phyloP scores from a whole-genome alignment of 2,113 vertebrate species.

The Apteryx mantelli region DNA sequence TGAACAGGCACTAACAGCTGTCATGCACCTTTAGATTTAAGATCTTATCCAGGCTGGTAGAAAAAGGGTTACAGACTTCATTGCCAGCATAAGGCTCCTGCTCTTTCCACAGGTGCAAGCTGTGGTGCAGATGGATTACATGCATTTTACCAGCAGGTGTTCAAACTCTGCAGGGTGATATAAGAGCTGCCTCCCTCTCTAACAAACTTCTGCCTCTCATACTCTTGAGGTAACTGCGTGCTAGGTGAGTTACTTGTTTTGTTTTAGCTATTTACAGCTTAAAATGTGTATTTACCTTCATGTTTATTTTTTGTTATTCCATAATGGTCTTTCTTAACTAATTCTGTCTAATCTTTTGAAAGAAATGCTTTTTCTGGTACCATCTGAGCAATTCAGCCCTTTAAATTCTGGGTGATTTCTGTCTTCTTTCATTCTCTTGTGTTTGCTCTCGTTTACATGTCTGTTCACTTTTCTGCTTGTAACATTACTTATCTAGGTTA shows the following conservation, averaged over 20 bases:
- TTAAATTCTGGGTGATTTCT: neutral
- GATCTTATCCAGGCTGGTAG: rapidly evolving
- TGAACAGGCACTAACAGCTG: neutral
- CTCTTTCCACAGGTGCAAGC: neutral
- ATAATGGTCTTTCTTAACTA: neutral
- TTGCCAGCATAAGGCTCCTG: neutral
- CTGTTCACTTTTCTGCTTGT: slow-evolving; percentile 8
- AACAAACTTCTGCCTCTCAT: rapidly evolving
- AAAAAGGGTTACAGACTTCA: rapidly evolving
- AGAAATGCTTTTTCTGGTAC: neutral
- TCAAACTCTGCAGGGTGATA: rapidly evolving
- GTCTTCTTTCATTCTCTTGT: neutral
- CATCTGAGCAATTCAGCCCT: neutral
- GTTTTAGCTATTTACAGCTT: neutral
- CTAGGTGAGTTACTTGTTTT: neutral
- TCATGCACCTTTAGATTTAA: rapidly evolving
- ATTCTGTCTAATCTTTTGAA: neutral
- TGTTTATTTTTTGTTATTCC: neutral
- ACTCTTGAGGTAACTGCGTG: rapidly evolving
- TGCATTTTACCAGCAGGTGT: neutral
- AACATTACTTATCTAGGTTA: slow-evolving; percentile 1
- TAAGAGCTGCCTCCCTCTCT: neutral
- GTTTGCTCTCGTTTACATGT: neutral
- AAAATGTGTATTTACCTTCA: neutral
- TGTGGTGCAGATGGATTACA: rapidly evolving